Percentiles rank a stretch among this genome's conserved stretches.
Evolutionary conservation across 2,888 invertebrate genomes (phyloP).

Genomic region (Pandemis cinnamomeana): DNA sequence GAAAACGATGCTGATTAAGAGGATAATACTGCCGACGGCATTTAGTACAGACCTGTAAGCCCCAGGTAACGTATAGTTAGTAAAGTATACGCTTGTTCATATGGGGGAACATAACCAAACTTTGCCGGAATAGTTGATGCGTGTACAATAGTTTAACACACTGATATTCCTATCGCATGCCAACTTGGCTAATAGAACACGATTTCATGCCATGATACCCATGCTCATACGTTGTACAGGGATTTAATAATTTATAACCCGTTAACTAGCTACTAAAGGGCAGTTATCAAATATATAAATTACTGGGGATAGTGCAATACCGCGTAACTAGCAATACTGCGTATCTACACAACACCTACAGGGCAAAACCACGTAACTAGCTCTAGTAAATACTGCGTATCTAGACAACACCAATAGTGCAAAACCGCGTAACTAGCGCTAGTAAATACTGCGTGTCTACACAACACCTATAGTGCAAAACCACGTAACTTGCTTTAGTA

Average conservation of each 20-base stretch:
- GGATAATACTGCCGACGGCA: not conserved
- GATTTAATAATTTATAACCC: not conserved
- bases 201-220: not conserved
- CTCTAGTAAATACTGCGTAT: too few relatives aligned
- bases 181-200: not conserved
- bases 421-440: too few relatives aligned
- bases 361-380: too few relatives aligned
- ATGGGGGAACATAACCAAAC: not conserved
- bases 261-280: not conserved
- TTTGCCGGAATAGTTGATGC: not conserved
- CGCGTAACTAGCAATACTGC: too few relatives aligned
- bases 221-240: conserved; percentile 4
- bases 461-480: too few relatives aligned
- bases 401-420: too few relatives aligned
- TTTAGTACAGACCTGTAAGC: not conserved
- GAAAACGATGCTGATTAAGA: too few relatives aligned
- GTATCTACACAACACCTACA: too few relatives aligned
- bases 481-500: too few relatives aligned
- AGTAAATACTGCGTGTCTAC: too few relatives aligned
- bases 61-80: conserved; percentile 1
- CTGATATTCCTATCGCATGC: not conserved
- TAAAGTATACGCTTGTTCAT: not conserved
- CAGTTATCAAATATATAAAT: too few relatives aligned
- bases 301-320: too few relatives aligned
- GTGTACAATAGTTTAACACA: not conserved